A percentile compares a stretch with the other conserved stretches of the same genome.
Evolutionary conservation across 2,888 invertebrate species (phyloP).

Genomic region (Sepioteuthis lessoniana): DNA sequence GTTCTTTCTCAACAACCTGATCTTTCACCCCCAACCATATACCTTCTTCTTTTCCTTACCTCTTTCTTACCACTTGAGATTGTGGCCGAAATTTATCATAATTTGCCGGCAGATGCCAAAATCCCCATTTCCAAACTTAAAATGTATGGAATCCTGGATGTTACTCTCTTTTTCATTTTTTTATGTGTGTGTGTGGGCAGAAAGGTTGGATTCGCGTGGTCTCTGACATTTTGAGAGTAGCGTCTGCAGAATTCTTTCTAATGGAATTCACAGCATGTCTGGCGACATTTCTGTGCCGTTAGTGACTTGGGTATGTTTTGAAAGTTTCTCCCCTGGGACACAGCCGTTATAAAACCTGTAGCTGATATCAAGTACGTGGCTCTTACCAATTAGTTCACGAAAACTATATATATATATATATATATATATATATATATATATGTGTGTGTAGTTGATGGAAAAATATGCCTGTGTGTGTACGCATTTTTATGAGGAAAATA

Average conservation of each 20-base stretch:
- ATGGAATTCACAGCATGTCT: constrained; percentile 33
- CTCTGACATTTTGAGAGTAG: neutral
- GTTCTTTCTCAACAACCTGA: too few relatives aligned
- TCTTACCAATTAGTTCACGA: neutral
- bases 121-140: neutral
- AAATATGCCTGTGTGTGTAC: neutral
- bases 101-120: neutral
- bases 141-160: neutral
- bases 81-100: neutral
- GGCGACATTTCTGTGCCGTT: constrained; percentile 33
- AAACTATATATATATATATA: too few relatives aligned
- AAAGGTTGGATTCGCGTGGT: neutral
- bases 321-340: neutral
- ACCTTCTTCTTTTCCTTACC: neutral
- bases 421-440: too few relatives aligned
- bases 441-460: too few relatives aligned
- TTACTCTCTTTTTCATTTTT: neutral
- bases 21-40: neutral
- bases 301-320: neutral
- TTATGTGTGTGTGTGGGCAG: neutral
- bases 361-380: neutral
- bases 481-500: neutral
- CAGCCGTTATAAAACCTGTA: neutral
- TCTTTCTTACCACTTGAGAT: neutral
- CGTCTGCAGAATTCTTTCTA: neutral